phyloP scores from a whole-genome alignment of 2,797 vertebrate genomes.

The Mus minutoides region DNA sequence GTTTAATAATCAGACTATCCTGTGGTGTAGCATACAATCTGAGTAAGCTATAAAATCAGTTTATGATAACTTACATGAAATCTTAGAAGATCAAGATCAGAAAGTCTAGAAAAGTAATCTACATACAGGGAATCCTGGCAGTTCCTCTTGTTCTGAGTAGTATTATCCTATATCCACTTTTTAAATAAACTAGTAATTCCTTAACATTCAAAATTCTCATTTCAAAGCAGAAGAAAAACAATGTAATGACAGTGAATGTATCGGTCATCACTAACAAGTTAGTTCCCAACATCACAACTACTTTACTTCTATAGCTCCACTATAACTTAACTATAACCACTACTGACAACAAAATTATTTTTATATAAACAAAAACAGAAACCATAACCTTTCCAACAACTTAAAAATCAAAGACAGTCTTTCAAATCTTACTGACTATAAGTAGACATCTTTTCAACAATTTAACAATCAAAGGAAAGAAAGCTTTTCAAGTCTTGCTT shows the following conservation, averaged over 20 bases:
- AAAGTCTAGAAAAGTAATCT: constrained; percentile 48
- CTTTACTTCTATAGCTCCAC: background rate
- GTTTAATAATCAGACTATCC: background rate
- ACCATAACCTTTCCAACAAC: constrained; percentile 42
- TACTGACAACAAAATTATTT: background rate
- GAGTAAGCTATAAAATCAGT: constrained; percentile 22
- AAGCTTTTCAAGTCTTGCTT: background rate
- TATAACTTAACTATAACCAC: constrained; percentile 6
- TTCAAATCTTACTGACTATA: background rate
- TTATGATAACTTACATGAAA: constrained; percentile 33
- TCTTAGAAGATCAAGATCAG: constrained; percentile 20
- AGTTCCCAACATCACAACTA: background rate
- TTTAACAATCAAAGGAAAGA: background rate
- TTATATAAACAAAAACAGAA: background rate
- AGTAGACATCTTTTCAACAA: constrained; percentile 44
- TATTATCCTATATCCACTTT: background rate
- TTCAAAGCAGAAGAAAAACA: constrained; percentile 46
- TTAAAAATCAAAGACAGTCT: constrained; percentile 31
- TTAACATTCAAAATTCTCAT: constrained; percentile 59
- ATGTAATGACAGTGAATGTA: constrained; percentile 13
- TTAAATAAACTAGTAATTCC: constrained; percentile 55
- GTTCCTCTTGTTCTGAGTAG: constrained; percentile 20
- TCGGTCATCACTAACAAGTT: constrained; percentile 1
- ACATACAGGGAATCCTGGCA: background rate
- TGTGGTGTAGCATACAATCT: background rate